Base-by-base conservation (phyloP, 2,113 vertebrate genomes). In the Microcebus murinus region DNA sequence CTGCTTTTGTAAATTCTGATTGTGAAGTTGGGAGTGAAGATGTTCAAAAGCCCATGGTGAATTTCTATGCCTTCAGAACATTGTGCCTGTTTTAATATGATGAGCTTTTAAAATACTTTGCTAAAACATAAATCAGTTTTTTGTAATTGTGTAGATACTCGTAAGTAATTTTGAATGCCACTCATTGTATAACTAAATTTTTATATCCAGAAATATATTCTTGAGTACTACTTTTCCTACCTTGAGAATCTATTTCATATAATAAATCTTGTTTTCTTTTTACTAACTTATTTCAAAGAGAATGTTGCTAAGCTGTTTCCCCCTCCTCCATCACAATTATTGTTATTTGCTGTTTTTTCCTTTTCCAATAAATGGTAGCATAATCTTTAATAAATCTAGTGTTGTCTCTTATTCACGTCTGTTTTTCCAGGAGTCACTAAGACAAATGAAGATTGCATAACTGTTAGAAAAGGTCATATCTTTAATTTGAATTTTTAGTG, bases 351-450 rank as follows among this genome's bases (percentile, higher is more conserved):
- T 86, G 52, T 63, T 83, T 50, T 36, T 36, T 50, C 36, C 23
- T 87, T 57, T 21, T 80, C 21, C 55, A 97, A 95, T 97, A 97
- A 98, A 97, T 42, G 13, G 36, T 88, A 48, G 52, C 27, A 34
- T 92, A 68, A 57, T 93, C 95, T 92, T 92, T 93, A 92, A 71
- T 83, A 90, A 86, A 92, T 50, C 27, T 39, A 6, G 50, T 92
- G 34, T 84, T 79, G 65, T 93, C 48, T 93, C 29, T 91, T 74
- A 45, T 59, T 95, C 8, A 14, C 55, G n/a, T 81, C 70, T 95
- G 12, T 63, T 90, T 93, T 79, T 91, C 65, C 45, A 57, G 63
- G 29, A 59, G n/a, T 68, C 77, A 61, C 20, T 90, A 59, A 82
- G 25, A 34, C 71, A 68, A 36, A 70, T 50, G 34, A 83, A 83